These are phyloP conservation scores for Lacanobia oleracea DNA, from an alignment of 2,888 invertebrate genomes.

Conservation along the genomic window DNA sequence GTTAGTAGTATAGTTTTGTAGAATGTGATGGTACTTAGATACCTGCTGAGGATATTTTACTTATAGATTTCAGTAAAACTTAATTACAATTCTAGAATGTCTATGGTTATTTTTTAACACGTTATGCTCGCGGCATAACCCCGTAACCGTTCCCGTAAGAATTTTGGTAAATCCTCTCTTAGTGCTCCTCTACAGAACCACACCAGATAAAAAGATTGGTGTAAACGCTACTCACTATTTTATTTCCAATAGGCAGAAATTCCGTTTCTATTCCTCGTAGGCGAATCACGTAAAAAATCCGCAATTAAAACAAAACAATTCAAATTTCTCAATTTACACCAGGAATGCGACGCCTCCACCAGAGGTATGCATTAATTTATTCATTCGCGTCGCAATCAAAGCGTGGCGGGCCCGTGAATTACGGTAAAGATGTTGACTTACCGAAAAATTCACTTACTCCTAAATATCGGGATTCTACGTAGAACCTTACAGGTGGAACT, in stretches of 20 bases:
- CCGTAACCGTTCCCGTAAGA: no score
- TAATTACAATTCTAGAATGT: no score
- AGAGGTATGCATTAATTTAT: slow-evolving; percentile 46
- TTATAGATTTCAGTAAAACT: no score
- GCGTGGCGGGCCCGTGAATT: slow-evolving; percentile 41
- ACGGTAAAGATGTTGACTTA: slow-evolving; percentile 54
- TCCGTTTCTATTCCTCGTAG: background rate
- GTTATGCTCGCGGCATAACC: no score
- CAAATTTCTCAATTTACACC: slow-evolving; percentile 37
- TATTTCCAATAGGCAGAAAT: background rate
- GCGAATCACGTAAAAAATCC: background rate
- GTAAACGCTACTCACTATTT: background rate
- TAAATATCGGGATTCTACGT: slow-evolving; percentile 46
- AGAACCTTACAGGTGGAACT: slow-evolving; percentile 61
- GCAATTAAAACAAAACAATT: slow-evolving; percentile 33
- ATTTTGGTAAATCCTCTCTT: no score
- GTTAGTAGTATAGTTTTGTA: no score
- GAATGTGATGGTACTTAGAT: no score
- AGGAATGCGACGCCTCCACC: slow-evolving; percentile 39
- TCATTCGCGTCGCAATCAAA: slow-evolving; percentile 52
- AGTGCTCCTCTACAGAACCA: no score
- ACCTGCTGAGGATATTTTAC: no score
- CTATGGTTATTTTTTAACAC: no score
- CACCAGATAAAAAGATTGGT: background rate
- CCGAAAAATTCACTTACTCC: slow-evolving; percentile 58